These are phyloP conservation scores for Burhinus bistriatus DNA, from an alignment of 2,113 vertebrate genomes.

Conservation along the genomic window DNA sequence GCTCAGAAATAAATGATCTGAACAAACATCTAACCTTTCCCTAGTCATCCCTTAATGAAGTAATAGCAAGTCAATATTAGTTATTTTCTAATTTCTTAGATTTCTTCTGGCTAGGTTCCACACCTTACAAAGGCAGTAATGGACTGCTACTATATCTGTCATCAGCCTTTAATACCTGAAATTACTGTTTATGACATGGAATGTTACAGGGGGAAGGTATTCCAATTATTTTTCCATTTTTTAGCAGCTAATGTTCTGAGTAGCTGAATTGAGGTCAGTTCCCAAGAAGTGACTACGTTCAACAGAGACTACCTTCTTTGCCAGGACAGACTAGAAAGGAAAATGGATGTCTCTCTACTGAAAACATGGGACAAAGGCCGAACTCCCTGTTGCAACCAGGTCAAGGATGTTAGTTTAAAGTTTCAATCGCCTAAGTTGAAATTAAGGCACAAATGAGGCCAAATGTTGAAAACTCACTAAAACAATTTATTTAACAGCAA, in stretches of 20 bases:
- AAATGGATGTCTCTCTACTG: neutral
- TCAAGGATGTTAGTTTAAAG: no score
- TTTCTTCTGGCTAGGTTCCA: neutral
- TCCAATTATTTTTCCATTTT: neutral
- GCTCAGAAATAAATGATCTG: neutral
- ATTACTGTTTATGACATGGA: neutral
- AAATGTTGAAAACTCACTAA: no score
- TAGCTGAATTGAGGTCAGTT: neutral
- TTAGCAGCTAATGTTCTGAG: neutral
- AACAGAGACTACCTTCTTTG: neutral
- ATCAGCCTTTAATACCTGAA: neutral
- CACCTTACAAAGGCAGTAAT: neutral
- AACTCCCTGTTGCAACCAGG: neutral
- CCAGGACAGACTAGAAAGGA: neutral
- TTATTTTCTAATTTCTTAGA: neutral
- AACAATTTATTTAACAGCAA: no score
- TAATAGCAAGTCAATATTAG: neutral
- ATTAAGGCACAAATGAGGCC: no score
- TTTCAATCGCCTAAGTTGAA: no score
- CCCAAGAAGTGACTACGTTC: neutral
- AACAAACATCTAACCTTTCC: neutral
- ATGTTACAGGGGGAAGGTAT: neutral
- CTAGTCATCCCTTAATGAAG: neutral
- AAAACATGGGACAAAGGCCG: neutral
- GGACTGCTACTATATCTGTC: neutral